phyloP scores from a whole-genome alignment of 2,797 vertebrate genomes.

The Potorous gilbertii region DNA sequence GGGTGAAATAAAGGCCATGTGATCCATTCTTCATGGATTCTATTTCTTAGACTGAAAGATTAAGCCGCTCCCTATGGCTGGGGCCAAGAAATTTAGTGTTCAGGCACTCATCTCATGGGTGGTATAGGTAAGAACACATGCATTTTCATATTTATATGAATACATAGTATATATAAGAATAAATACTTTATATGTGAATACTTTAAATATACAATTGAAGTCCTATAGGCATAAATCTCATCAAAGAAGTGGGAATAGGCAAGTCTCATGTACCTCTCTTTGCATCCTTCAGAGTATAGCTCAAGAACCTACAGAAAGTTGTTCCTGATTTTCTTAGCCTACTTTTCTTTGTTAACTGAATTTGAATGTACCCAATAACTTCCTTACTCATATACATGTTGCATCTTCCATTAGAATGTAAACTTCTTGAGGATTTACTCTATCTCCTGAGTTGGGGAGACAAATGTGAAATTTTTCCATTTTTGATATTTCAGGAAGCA shows the following conservation, averaged over 20 bases:
- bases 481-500: conserved; percentile 89
- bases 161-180: no score
- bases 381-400: background rate
- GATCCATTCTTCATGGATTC: background rate
- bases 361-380: background rate
- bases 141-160: no score
- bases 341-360: background rate
- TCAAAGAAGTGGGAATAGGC: no score
- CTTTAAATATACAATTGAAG: no score
- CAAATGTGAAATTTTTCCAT: fast-evolving
- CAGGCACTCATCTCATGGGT: background rate
- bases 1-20: background rate
- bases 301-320: background rate
- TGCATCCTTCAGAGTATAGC: background rate
- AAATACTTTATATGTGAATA: no score
- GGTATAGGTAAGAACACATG: background rate
- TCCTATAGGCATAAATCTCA: no score
- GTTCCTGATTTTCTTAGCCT: background rate
- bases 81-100: background rate
- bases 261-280: background rate
- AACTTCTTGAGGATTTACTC: background rate
- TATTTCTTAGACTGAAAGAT: background rate
- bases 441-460: background rate
- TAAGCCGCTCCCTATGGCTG: background rate
- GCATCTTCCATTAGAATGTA: background rate